Conservation (phyloP, 2,113 vertebrate genomes). For the Psammodynastes pulverulentus region DNA sequence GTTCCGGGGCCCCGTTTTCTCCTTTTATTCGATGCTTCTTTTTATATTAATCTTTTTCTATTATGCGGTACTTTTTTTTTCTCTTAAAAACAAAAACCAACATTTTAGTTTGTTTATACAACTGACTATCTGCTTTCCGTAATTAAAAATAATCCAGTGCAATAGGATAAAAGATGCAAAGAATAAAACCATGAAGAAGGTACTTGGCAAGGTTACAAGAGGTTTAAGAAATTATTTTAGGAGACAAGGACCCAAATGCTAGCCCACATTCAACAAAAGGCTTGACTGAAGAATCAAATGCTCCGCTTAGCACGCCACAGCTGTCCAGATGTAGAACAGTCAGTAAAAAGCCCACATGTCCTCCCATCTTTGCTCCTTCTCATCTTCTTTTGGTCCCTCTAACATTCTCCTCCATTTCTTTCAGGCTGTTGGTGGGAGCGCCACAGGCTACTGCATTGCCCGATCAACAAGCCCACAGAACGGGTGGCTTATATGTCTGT, state of each 20-base stretch:
- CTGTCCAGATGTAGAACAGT: neutral
- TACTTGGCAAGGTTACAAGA: neutral
- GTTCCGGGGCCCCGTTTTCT: neutral
- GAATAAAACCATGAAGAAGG: neutral
- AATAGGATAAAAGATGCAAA: neutral
- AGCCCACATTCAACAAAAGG: neutral
- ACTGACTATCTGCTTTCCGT: neutral
- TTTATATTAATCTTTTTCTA: neutral
- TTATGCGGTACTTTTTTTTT: neutral
- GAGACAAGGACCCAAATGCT: neutral
- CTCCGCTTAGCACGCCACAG: neutral
- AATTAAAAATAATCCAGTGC: neutral
- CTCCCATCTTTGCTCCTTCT: neutral
- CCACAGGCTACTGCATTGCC: slow-evolving; percentile 81
- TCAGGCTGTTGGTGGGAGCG: slow-evolving; percentile 88
- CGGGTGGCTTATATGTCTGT: slow-evolving; percentile 87
- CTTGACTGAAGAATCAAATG: neutral
- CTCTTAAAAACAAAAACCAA: neutral
- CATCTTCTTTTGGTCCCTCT: neutral
- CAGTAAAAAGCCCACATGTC: neutral
- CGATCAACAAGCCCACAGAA: slow-evolving; percentile 73
- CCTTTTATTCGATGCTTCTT: neutral
- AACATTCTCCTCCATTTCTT: neutral
- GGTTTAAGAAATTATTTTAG: neutral
- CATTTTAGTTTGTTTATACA: neutral